These are phyloP conservation scores for Drosophila planitibia DNA, from an alignment of 2,888 invertebrate genomes.

Conservation along the genomic window DNA sequence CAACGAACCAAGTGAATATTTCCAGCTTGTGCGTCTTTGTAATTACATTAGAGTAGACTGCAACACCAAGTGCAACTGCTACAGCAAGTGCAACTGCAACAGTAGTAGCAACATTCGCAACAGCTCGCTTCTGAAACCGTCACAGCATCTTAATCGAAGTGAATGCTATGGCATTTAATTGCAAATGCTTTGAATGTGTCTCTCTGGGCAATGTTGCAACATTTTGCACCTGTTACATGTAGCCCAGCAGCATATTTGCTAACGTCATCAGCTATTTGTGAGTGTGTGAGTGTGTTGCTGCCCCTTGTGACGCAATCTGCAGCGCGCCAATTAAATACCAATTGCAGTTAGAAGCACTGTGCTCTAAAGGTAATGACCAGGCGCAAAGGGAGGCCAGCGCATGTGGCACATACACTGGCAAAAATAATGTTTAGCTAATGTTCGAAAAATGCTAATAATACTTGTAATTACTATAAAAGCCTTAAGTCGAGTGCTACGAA, in stretches of 20 bases:
- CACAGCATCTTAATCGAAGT: constrained; percentile 41
- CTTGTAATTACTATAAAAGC: not conserved
- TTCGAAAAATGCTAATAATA: not conserved
- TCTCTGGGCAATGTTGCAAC: constrained; percentile 22
- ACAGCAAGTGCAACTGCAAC: not conserved
- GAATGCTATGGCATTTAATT: constrained; percentile 35
- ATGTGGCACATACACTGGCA: not conserved
- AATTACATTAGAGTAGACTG: constrained; percentile 16
- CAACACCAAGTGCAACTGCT: not conserved
- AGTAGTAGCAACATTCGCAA: not conserved
- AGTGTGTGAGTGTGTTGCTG: constrained; percentile 10
- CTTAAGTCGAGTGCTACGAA: not conserved
- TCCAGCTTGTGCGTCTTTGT: not conserved
- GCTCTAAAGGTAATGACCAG: constrained; percentile 36
- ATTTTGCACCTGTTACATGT: constrained; percentile 55
- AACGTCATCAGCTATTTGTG: constrained; percentile 34
- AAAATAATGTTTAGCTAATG: not conserved
- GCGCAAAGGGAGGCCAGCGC: not conserved
- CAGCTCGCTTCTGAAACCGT: not conserved
- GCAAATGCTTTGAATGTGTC: constrained; percentile 29
- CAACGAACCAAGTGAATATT: not conserved
- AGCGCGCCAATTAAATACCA: constrained; percentile 64
- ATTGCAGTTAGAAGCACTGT: constrained; percentile 53
- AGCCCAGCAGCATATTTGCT: constrained; percentile 33
- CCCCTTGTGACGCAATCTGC: constrained; percentile 34